Evolutionary conservation across 2,797 vertebrate genomes (phyloP).

Genomic region (Simalia tracyae): DNA sequence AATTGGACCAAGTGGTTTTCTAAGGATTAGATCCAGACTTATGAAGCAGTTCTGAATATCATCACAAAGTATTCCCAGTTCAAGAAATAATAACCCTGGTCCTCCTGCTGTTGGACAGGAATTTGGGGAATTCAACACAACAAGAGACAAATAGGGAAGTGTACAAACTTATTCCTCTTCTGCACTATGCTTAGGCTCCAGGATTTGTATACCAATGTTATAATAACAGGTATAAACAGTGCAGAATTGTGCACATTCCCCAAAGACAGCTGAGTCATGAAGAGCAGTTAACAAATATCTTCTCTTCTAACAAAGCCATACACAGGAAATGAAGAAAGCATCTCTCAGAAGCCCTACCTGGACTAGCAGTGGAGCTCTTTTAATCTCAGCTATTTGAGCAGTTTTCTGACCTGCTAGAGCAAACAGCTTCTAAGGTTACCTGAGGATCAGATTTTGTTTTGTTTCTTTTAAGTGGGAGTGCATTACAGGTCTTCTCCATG

Average conservation of each 20-base stretch:
- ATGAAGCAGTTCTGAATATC: background rate
- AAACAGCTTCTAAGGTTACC: constrained; percentile 69
- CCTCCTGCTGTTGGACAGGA: background rate
- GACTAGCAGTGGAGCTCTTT: constrained; percentile 20
- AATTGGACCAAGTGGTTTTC: background rate
- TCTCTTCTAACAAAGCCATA: background rate
- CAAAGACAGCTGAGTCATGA: background rate
- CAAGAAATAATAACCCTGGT: background rate
- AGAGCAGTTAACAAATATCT: background rate
- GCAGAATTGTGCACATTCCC: background rate
- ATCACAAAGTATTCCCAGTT: background rate
- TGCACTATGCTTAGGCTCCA: background rate
- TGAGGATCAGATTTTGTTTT: constrained; percentile 65
- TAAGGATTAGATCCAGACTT: background rate
- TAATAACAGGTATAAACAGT: background rate
- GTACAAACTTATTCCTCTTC: background rate
- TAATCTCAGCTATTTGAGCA: constrained; percentile 53
- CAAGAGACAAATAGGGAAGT: background rate
- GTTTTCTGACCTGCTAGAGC: constrained; percentile 45
- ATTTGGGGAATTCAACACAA: background rate
- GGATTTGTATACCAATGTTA: background rate
- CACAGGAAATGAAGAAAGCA: background rate
- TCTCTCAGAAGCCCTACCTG: constrained; percentile 26
- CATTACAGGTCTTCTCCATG: constrained; percentile 60
- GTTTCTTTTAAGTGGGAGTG: constrained; percentile 60